Evolutionary conservation across 2,113 vertebrate genomes (phyloP), one percentile per base, ranked within the genome.

Genomic region (Rhinopithecus roxellana): DNA sequence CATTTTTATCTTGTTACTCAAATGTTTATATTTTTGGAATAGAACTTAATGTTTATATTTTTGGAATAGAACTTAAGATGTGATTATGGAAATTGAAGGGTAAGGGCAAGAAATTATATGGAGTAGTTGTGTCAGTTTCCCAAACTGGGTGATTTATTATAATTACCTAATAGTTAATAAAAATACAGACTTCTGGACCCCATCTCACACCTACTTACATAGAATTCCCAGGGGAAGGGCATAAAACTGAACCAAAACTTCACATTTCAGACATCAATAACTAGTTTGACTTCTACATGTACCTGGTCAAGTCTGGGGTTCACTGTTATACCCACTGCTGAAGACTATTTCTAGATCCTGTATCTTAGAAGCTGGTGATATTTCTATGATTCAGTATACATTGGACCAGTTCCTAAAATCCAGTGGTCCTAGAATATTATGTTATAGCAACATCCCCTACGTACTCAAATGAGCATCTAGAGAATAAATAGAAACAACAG

Each of bases 1-100:
- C 80, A 90, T 45, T 81, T 96, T 96, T 90, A 87, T n/a, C 57
- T 95, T n/a, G 81, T 91, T 78, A 89, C 32, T 95, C 43, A 97
- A 92, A 92, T 95, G 40, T 27, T 64, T 81, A 17, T 52, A 74
- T 32, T 86, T 94, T 77, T 75, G 27, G 25, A 92, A 95, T 3
- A 85, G 23, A 1, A 82, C 25, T 90, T 90, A 87, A 86, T 72
- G 12, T 52, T 64, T 81, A 17, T 45, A 74, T 43, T 86, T 94
- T 77, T 75, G 27, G 25, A 92, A 95, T 3, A 85, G 23, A 1
- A 82, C 25, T 90, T 38, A 80, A 96, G 35, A 81, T 43, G 23
- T 80, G 40, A 78, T 48, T 52, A 90, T 32, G 78, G 11, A 3
- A 89, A 95, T 6, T 70, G 38, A 70, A 91, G 23, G 32, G 35